Evolutionary conservation across 37 sponge, comb jelly and placozoan genomes (phyloP), one percentile per base, ranked within the genome.

Genomic region (Ianthella basta): DNA sequence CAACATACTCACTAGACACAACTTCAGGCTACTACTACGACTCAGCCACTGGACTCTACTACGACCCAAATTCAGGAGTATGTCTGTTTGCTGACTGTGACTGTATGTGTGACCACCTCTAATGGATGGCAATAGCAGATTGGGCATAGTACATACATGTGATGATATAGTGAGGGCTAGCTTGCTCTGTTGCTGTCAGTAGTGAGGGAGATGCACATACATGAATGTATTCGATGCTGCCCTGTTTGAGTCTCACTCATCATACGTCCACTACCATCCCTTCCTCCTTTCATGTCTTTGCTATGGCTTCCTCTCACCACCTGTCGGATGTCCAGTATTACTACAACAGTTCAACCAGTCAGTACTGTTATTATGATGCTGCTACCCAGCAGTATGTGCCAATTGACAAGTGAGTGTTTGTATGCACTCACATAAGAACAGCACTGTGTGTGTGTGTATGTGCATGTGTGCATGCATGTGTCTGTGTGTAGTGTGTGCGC

Each of bases 21-120:
- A 77, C 91, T 6, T 91, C 96, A 36, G 96, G 96, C 4, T 95
- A 90, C 84, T 95, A 95, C 82, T 92, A 95, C 64, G 96, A 95
- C 84, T 88, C 93, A 4, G 57, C 81, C 18, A 92, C 91, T 38
- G 96, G 96, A 65, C 86, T 98, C 35, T 96, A 98, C 86, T 96
- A 96, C 85, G 99, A 98, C 72, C 94, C 97, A 14, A 94, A 92
- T 34, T 90, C 98, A 38, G 88, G 92, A 88, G 97, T 97, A 55
- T 39, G 78, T 72, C 14, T 64, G 23, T 20, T 8, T 12, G 30
- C 30, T 84, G 27, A 61, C 25, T n/a, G n/a, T n/a, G n/a, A n/a
- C n/a, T n/a, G n/a, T n/a, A n/a, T n/a, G n/a, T n/a, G n/a, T n/a
- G n/a, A n/a, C n/a, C n/a, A n/a, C n/a, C n/a, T n/a, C n/a, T n/a